Conservation (phyloP, 2,113 vertebrate genomes). For the Nesospiza acunhae region DNA sequence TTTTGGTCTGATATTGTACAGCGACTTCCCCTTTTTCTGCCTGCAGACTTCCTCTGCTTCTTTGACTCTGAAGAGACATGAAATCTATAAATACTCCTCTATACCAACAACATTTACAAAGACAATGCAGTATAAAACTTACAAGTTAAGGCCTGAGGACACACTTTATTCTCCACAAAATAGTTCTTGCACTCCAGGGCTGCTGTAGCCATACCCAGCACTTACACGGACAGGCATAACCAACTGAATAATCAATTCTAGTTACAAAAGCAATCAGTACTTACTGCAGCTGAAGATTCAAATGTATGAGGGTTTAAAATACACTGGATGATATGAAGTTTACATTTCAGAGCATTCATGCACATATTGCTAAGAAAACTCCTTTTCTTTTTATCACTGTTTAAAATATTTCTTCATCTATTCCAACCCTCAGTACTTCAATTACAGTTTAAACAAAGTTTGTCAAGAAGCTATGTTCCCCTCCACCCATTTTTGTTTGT, state of each 20-base stretch:
- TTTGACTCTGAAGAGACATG: constrained; percentile 82
- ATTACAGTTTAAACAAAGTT: not conserved
- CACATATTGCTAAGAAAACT: not conserved
- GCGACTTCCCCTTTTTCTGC: constrained; percentile 91
- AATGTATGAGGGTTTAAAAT: not conserved
- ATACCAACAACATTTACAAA: not conserved
- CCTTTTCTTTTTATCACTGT: not conserved
- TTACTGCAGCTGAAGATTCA: not conserved
- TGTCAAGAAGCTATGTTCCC: not conserved
- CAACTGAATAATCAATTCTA: not conserved
- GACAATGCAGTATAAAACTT: not conserved
- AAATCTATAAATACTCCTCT: not conserved
- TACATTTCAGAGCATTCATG: not conserved
- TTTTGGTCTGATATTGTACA: constrained; percentile 94
- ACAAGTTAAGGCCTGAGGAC: not conserved
- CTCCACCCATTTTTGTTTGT: not conserved
- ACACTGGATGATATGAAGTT: not conserved
- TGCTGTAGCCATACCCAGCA: not conserved
- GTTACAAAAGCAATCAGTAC: not conserved
- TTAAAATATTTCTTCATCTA: not conserved
- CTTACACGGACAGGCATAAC: not conserved
- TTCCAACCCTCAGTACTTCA: not conserved
- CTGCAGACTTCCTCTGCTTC: constrained; percentile 90
- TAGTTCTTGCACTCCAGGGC: not conserved
- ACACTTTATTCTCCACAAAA: not conserved